Conservation (phyloP, 2,113 vertebrate species). For the Boulengeromyrus knoepffleri region DNA sequence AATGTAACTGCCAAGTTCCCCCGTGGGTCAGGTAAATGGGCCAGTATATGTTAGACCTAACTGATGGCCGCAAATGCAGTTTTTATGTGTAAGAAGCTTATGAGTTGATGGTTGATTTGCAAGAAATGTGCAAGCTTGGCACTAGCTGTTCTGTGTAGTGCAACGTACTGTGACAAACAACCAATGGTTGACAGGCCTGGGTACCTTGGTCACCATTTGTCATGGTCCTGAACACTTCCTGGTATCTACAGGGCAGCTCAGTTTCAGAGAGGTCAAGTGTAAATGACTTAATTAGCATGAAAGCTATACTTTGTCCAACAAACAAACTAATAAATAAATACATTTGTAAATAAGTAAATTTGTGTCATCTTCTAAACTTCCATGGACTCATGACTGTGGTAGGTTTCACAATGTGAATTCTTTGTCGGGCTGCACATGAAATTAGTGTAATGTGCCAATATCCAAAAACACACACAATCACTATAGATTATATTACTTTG, state of each 20-base stretch:
- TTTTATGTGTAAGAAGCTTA: not conserved
- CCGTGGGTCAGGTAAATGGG: not conserved
- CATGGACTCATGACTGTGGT: not conserved
- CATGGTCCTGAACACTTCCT: not conserved
- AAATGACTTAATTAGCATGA: not conserved
- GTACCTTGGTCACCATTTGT: not conserved
- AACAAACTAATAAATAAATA: not conserved
- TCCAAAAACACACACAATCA: too few species aligned
- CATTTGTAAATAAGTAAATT: not conserved
- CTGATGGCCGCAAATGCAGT: not conserved
- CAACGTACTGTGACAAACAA: not conserved
- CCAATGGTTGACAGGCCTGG: not conserved
- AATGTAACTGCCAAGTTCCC: not conserved
- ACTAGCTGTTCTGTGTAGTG: not conserved
- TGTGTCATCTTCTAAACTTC: not conserved
- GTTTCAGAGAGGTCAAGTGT: not conserved
- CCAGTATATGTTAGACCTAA: not conserved
- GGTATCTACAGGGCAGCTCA: not conserved
- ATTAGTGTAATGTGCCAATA: too few species aligned
- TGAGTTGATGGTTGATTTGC: not conserved
- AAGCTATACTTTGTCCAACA: not conserved
- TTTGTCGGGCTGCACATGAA: not conserved
- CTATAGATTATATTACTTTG: too few species aligned
- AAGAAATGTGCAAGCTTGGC: not conserved
- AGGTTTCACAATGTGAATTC: not conserved